Conservation (phyloP, 1,140 invertebrate genomes). For the Stegodyphus dumicola region DNA sequence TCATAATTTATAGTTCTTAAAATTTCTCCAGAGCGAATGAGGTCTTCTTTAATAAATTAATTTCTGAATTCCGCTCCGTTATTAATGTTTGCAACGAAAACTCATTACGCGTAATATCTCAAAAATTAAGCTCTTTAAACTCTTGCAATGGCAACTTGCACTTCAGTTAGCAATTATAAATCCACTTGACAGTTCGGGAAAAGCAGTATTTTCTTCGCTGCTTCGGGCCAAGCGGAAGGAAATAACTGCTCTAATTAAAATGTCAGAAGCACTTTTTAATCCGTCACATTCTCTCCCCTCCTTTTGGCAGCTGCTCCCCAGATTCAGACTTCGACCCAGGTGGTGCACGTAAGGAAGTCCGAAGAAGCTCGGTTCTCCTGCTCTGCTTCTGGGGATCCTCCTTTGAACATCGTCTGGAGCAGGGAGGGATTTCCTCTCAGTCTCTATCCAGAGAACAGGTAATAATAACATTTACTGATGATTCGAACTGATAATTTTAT, state of each 20-base stretch:
- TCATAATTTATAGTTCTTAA: too few species aligned
- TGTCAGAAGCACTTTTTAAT: slow-evolving; percentile 27
- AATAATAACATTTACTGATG: slow-evolving; percentile 4
- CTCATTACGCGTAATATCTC: slow-evolving; percentile 53
- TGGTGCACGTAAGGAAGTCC: slow-evolving; percentile 59
- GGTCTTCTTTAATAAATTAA: slow-evolving; percentile 40
- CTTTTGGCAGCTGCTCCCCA: slow-evolving; percentile 58
- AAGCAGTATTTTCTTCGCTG: neutral
- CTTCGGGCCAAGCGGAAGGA: neutral
- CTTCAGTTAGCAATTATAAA: slow-evolving; percentile 39
- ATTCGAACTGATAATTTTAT: neutral
- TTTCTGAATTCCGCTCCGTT: slow-evolving; percentile 35
- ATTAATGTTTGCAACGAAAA: slow-evolving; percentile 35
- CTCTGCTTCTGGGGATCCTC: slow-evolving; percentile 74
- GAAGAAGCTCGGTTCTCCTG: slow-evolving; percentile 62
- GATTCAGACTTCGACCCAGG: slow-evolving; percentile 61
- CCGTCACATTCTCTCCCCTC: neutral
- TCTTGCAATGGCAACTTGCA: too few species aligned
- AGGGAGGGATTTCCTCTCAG: slow-evolving; percentile 79
- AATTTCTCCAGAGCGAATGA: too few species aligned
- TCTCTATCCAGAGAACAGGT: slow-evolving; percentile 59
- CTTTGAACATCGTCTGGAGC: slow-evolving; percentile 80
- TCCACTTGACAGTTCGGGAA: slow-evolving; percentile 15
- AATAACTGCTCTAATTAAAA: slow-evolving; percentile 49
- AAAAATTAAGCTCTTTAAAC: slow-evolving; percentile 25